Conservation (phyloP, 2,888 invertebrate genomes). For the Ephialtes manifestator region DNA sequence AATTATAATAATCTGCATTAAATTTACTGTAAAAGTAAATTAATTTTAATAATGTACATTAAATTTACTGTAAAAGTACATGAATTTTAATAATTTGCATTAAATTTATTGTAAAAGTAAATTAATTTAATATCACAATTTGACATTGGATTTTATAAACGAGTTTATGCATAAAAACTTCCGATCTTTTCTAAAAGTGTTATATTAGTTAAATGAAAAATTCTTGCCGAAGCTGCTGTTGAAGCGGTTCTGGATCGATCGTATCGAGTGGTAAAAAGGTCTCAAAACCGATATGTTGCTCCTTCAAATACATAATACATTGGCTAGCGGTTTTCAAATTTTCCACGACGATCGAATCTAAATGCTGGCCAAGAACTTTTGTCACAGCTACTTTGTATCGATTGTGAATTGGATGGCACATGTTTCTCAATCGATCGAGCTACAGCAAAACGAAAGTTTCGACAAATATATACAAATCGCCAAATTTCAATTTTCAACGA, state of each 20-base stretch:
- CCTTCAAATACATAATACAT: constrained; percentile 97
- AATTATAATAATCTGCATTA: too few relatives aligned
- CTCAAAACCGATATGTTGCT: constrained; percentile 97
- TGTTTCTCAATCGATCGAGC: constrained; percentile 98
- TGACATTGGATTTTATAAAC: too few relatives aligned
- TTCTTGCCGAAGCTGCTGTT: constrained; percentile 47
- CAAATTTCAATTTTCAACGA: constrained; percentile 6
- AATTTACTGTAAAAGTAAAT: too few relatives aligned
- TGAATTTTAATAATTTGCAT: too few relatives aligned
- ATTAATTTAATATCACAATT: too few relatives aligned
- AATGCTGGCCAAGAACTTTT: constrained; percentile 97
- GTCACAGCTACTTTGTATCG: constrained; percentile 98
- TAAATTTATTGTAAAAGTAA: too few relatives aligned
- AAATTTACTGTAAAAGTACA: too few relatives aligned
- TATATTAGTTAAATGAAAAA: too few relatives aligned
- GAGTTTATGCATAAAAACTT: too few relatives aligned
- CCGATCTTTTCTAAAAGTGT: too few relatives aligned
- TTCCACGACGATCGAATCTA: constrained; percentile 99
- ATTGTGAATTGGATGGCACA: constrained; percentile 98
- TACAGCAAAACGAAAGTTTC: constrained; percentile 79
- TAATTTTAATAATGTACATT: too few relatives aligned
- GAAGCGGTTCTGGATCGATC: constrained; percentile 92
- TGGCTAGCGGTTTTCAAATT: constrained; percentile 96
- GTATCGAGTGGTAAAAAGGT: constrained; percentile 98
- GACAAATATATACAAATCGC: not conserved